phyloP scores from a whole-genome alignment of 2,888 invertebrate genomes.

The Caenorhabditis auriculariae region DNA sequence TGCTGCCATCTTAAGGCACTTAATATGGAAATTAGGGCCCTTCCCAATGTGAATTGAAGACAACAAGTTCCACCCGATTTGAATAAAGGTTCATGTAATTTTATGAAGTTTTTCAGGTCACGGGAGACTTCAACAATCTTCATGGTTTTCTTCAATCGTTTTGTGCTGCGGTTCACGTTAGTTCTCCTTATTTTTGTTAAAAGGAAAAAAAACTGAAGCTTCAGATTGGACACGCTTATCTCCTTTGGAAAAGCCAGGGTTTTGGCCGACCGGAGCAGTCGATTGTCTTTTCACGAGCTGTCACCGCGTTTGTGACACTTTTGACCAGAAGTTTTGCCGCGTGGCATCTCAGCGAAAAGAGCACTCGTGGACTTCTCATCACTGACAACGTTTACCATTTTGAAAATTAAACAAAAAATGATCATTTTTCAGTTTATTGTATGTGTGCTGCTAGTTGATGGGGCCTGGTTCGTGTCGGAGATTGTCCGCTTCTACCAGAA shows the following conservation, averaged over 20 bases:
- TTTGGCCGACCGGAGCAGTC: constrained; percentile 27
- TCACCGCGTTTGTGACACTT: constrained; percentile 48
- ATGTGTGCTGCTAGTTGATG: constrained; percentile 42
- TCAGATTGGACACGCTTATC: constrained; percentile 40
- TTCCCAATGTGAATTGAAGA: too few species aligned
- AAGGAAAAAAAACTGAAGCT: neutral
- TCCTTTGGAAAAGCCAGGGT: constrained; percentile 23
- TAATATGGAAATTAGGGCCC: too few species aligned
- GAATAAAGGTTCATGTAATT: too few species aligned
- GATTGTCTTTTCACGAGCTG: constrained; percentile 44
- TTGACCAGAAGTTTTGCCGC: constrained; percentile 49
- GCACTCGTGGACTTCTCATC: constrained; percentile 45
- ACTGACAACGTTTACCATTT: constrained; percentile 30
- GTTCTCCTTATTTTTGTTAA: too few species aligned
- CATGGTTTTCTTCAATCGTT: constrained; percentile 50
- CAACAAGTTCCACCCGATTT: too few species aligned
- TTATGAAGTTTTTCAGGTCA: constrained; percentile 24
- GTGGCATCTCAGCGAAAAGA: constrained; percentile 44
- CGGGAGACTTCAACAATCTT: constrained; percentile 38
- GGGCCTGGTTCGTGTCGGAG: constrained; percentile 50
- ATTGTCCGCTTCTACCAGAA: constrained; percentile 31
- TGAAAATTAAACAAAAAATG: neutral
- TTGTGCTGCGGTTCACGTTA: constrained; percentile 47
- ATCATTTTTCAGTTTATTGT: constrained; percentile 47
- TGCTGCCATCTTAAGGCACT: too few species aligned